Conservation (phyloP, 1,140 invertebrate genomes). For the Drosophila burlai region DNA sequence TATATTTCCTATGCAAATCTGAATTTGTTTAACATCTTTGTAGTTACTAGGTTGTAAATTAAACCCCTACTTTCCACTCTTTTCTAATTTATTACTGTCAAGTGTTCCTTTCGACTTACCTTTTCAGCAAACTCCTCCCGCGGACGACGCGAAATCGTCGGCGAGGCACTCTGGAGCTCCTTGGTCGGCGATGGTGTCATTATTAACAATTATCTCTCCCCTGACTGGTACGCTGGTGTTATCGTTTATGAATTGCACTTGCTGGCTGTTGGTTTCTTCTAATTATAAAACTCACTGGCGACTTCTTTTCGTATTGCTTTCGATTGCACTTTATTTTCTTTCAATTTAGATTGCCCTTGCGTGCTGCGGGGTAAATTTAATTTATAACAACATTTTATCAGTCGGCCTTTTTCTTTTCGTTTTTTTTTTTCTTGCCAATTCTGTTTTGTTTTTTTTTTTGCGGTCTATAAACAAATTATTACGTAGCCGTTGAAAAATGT, state of each 20-base stretch:
- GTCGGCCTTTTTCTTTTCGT: constrained; percentile 20
- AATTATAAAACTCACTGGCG: constrained; percentile 36
- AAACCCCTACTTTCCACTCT: background rate
- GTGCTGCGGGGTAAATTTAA: constrained; percentile 42
- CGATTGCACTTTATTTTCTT: constrained; percentile 54
- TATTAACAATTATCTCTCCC: constrained; percentile 36
- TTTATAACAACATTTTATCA: constrained; percentile 62
- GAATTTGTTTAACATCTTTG: too few species aligned
- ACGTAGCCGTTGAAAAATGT: constrained; percentile 70
- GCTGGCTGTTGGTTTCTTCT: constrained; percentile 24
- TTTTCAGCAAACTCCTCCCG: constrained; percentile 82
- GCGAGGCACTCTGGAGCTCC: constrained; percentile 70
- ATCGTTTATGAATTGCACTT: constrained; percentile 31
- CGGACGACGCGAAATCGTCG: constrained; percentile 78
- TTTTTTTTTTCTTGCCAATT: constrained; percentile 13
- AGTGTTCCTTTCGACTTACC: constrained; percentile 46
- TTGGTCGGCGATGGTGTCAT: constrained; percentile 82
- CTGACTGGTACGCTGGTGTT: constrained; percentile 10
- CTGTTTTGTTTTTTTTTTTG: constrained; percentile 15
- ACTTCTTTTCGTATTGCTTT: constrained; percentile 63
- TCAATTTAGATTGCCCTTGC: constrained; percentile 45
- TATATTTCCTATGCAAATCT: background rate
- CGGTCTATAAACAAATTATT: constrained; percentile 67
- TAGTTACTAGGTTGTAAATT: background rate
- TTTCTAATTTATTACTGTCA: background rate